phyloP scores from a whole-genome alignment of 2,888 invertebrate genomes.

The Agrypnus murinus region DNA sequence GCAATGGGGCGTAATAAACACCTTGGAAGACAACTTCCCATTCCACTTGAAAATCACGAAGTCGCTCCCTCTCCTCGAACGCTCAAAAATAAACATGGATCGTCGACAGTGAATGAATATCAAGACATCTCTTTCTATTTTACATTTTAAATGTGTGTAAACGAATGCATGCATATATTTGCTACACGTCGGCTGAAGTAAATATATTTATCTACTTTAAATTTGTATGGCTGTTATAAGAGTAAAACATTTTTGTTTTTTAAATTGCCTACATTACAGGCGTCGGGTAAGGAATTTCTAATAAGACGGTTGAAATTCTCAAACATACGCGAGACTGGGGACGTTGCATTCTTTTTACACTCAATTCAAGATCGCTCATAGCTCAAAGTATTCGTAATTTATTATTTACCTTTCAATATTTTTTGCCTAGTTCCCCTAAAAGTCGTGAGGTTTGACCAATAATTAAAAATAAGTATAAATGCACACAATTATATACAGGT shows the following conservation, averaged over 20 bases:
- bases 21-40: constrained; percentile 30
- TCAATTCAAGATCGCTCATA: no score
- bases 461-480: no score
- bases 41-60: constrained; percentile 35
- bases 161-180: constrained; percentile 6
- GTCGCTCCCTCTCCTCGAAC: constrained; percentile 16
- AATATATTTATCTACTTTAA: background rate
- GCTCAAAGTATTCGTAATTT: no score
- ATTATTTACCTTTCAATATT: no score
- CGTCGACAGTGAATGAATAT: constrained; percentile 27
- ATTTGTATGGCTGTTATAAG: background rate
- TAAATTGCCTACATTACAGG: background rate
- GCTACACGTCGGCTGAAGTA: constrained; percentile 15
- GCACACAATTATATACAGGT: no score
- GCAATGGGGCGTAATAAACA: constrained; percentile 26
- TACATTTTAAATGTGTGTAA: background rate
- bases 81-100: constrained; percentile 29
- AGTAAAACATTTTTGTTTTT: background rate
- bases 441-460: no score
- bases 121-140: constrained; percentile 13
- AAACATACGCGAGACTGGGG: no score
- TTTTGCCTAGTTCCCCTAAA: no score
- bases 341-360: no score
- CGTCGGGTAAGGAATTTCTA: no score
- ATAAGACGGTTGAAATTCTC: no score